Base-by-base conservation (phyloP, 2,113 vertebrate genomes). In the Protobothrops flavoviridis region DNA sequence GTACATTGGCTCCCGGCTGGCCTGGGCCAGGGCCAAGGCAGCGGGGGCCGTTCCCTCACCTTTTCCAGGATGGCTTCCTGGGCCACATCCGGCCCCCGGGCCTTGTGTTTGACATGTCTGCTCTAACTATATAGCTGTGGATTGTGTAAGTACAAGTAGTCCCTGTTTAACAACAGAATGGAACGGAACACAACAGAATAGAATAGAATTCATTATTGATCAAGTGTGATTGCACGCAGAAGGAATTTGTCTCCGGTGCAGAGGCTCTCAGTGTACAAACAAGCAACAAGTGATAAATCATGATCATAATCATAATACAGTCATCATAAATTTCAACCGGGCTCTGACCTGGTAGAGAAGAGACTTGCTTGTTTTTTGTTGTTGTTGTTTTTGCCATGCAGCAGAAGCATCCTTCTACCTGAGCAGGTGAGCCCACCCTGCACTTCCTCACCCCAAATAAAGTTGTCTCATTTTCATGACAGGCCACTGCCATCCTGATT, bases 401-500 rank as follows among this genome's bases (percentile, higher is more conserved):
- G 86, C 12, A 24, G 3, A 17, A 24, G 26, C 6, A 12, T 91
- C 5, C n/a, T 48, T 33, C 9, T 61, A 8, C 5, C 33, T 92
- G 26, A 8, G 21, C 26, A 24, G 52, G n/a, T 10, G 5, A 11
- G 9, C 2, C 10, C 13, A 64, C n/a, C 24, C 8, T 33, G 9
- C 23, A 1, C 85, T 50, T 45, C 33, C 26, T 26, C 23, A 23
- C 43, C 5, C 45, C 29, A 50, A 93, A 81, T 26, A 5, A 53
- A 56, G 69, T 91, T 59, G 6, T 91, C 93, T 94, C 87, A 21
- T 52, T 74, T 91, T 90, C 2, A 50, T 91, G 93, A 39, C 92
- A 98, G 98, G 96, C 57, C 96, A 55, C 87, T 99, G 98, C 95
- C 97, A 98, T 93, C 92, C 97, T 0, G 98, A 98, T 95, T 99